Conservation (phyloP, 2,888 invertebrate species). For the Acronicta psi region DNA sequence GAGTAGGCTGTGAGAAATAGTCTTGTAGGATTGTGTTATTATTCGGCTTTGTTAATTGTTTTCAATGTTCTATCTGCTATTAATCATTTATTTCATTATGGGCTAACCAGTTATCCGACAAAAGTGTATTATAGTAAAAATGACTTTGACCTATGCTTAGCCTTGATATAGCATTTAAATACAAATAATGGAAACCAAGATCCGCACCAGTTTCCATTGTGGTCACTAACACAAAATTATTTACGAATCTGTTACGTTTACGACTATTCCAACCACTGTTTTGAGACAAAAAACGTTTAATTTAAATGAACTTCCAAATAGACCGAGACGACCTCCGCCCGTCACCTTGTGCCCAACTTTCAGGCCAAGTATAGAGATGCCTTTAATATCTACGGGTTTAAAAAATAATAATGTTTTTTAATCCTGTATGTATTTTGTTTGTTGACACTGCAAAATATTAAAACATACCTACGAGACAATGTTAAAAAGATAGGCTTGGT, state of each 20-base stretch:
- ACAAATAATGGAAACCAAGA: constrained; percentile 13
- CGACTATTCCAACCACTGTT: constrained; percentile 51
- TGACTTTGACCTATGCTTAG: constrained; percentile 17
- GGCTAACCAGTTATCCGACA: background rate
- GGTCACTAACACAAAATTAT: constrained; percentile 22
- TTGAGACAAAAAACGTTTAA: constrained; percentile 45
- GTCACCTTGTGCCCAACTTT: constrained; percentile 59
- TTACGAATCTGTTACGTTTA: constrained; percentile 30
- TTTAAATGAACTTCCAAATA: constrained; percentile 59
- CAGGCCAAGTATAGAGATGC: constrained; percentile 47
- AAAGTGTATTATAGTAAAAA: background rate
- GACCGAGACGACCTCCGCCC: constrained; percentile 65
- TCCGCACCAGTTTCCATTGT: constrained; percentile 32
- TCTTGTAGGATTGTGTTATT: constrained; percentile 33
- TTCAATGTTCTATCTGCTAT: background rate
- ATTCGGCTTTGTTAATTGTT: constrained; percentile 14
- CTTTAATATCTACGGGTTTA: constrained; percentile 9
- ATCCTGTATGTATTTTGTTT: too few species aligned
- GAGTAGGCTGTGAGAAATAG: constrained; percentile 41
- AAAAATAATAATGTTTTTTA: background rate
- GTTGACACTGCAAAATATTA: too few species aligned
- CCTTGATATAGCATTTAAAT: constrained; percentile 15
- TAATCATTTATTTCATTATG: background rate
- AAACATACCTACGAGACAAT: too few species aligned
- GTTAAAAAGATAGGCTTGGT: too few species aligned